These are phyloP conservation scores for Sturnira hondurensis DNA, from an alignment of 2,113 vertebrate species.

Conservation along the genomic window DNA sequence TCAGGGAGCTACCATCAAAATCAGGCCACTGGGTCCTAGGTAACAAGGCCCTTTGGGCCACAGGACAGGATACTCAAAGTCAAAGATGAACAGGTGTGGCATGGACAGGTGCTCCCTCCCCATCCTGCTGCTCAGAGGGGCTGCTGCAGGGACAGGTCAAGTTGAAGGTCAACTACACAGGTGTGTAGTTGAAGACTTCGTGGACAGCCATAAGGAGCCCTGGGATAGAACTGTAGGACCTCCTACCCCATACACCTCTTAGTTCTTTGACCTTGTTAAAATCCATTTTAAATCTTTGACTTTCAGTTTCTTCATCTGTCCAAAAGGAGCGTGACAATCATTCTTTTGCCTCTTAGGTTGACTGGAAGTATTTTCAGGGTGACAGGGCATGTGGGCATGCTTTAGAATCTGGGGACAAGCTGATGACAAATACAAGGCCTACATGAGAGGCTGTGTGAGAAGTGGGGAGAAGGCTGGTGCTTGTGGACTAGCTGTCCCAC, in stretches of 20 bases:
- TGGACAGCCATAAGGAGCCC: not conserved
- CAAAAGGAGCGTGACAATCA: not conserved
- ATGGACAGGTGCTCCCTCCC: not conserved
- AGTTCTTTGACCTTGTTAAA: not conserved
- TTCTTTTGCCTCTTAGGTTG: not conserved
- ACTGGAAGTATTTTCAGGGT: not conserved
- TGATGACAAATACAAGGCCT: rapidly evolving
- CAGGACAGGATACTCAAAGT: not conserved
- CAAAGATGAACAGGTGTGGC: not conserved
- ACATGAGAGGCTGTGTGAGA: not conserved
- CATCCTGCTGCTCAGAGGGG: not conserved
- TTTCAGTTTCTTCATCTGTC: not conserved
- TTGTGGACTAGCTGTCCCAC: rapidly evolving
- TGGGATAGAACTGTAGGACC: not conserved
- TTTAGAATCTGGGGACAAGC: not conserved
- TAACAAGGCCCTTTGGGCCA: not conserved
- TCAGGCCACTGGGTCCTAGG: not conserved
- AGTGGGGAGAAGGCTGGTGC: not conserved
- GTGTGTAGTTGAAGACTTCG: not conserved
- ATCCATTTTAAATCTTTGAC: not conserved
- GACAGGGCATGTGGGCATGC: not conserved
- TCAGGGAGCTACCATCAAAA: not conserved
- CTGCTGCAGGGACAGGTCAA: not conserved
- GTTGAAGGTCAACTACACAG: too few species aligned
- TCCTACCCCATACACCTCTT: not conserved